Evolutionary conservation across 2,888 invertebrate species (phyloP), one percentile per base, ranked within the genome.

Genomic region (Timandra comae): DNA sequence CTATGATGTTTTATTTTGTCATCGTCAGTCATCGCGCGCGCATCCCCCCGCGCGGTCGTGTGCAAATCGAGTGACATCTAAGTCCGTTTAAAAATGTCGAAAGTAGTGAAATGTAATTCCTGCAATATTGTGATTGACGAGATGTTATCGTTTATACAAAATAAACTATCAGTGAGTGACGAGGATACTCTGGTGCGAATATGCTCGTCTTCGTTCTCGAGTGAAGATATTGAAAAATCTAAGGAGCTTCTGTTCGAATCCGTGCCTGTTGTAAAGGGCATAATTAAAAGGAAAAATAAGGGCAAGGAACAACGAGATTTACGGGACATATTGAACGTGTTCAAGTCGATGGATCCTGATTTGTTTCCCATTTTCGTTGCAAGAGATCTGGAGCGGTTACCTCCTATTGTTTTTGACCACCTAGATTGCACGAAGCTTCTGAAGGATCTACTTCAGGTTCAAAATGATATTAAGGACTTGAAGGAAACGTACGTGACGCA

Each of bases 361-460:
- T 1, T 29, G 3, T 35, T 35, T 12, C 30, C 35, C 4, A 22
- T 35, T 10, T 42, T 42, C 23, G 41, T 42, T 6, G 41, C 41
- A 1, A 30, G 10, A 23, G 33, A 38, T 3, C 9, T 38, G 6
- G 33, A 42, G 7, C 16, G 22, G 21, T 12, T 39, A 9, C 38
- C 38, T 2, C 34, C 32, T n/a, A 32, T 39, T 2, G 4, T 8
- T 7, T 30, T 30, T 12, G 30, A 30, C 8, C 30, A 30, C 12
- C 3, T 30, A 3, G 30, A 39, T 32, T 28, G 12, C 1, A 32
- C 38, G 4, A 12, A 31, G 7, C 19, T 35, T 12, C 12, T 29
- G 7, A 35, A 31, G 22, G 38, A 38, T 22, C 27, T 38, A 1
- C 11, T 35, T 6, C 8, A 11, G 7, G 3, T 38, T n/a, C 7